Base-by-base conservation (phyloP, 1,140 invertebrate genomes). In the Camponotus pennsylvanicus region DNA sequence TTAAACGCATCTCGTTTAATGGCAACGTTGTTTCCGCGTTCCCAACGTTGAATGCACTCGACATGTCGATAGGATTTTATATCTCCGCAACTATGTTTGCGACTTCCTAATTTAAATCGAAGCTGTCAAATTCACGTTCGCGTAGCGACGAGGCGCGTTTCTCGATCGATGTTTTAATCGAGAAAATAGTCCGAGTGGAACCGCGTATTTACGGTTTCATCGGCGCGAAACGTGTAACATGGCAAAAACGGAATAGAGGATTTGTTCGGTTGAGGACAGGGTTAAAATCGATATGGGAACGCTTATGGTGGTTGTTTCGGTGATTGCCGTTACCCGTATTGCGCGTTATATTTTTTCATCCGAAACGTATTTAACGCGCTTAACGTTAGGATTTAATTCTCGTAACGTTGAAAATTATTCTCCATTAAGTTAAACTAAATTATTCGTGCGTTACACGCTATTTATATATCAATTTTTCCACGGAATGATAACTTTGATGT, bases 141-240 rank as follows among this genome's bases (percentile, higher is more conserved):
- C 37, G 61, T 52, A 61, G 27, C 61, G 42, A 18, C 37, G 61
- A 42, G 1, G 42, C 42, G 52, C 13, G 9, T 71, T 42, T 32
- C 27, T 52, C 79, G 55, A 83, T 83, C 69, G 69, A 73, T 61
- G 69, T 61, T 83, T 75, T 73, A 75, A 82, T 82, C 52, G 40
- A 61, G 66, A 80, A 42, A 71, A 70, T 82, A 59, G 55, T 42
- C 34, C 37, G 79, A 27, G 37, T 61, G 55, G 57, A 37, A 61
- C 55, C 79, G 13, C 69, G 40, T 57, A 64, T 75, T 75, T 61
- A 59, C 66, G 69, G 27, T 82, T 69, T 40, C 15, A 8, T 11
- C 67, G 64, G 3, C n/a, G 45, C 45, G 49, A 49, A 63, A 63
- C n/a, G 49, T 15, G 77, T 9, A 57, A 73, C 34, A 11, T 49